Conservation (phyloP, 2,113 vertebrate genomes). For the Podarcis muralis region DNA sequence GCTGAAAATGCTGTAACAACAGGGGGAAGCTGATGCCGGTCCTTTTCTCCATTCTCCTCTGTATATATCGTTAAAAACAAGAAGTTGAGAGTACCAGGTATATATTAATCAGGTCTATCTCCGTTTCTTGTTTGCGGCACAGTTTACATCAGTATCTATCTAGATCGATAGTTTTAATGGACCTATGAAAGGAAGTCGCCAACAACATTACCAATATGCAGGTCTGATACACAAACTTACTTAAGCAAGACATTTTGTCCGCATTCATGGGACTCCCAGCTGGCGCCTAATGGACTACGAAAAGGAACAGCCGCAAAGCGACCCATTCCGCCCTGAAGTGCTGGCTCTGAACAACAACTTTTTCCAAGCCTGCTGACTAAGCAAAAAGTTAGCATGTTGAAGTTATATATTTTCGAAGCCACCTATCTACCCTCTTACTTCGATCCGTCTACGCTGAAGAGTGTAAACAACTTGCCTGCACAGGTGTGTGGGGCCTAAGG, state of each 20-base stretch:
- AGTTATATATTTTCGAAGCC: too few relatives aligned
- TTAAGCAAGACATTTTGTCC: neutral
- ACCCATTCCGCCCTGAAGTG: neutral
- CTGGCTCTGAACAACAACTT: neutral
- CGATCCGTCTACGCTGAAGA: neutral
- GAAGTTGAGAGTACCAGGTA: neutral
- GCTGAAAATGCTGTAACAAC: neutral
- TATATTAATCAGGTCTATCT: neutral
- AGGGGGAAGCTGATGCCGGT: neutral
- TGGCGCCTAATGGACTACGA: neutral
- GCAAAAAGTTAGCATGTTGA: neutral
- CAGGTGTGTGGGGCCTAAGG: neutral
- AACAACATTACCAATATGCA: neutral
- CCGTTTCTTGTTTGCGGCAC: neutral
- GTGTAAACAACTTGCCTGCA: neutral
- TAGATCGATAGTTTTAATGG: neutral
- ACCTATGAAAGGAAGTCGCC: neutral
- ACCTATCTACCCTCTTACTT: neutral
- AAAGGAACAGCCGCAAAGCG: neutral
- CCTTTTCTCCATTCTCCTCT: neutral
- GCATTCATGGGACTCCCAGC: neutral
- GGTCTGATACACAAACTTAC: neutral
- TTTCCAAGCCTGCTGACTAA: neutral
- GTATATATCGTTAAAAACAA: neutral
- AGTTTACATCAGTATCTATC: neutral